These are phyloP conservation scores for Buceros bicornis DNA, from an alignment of 2,797 vertebrate species.

Conservation along the genomic window DNA sequence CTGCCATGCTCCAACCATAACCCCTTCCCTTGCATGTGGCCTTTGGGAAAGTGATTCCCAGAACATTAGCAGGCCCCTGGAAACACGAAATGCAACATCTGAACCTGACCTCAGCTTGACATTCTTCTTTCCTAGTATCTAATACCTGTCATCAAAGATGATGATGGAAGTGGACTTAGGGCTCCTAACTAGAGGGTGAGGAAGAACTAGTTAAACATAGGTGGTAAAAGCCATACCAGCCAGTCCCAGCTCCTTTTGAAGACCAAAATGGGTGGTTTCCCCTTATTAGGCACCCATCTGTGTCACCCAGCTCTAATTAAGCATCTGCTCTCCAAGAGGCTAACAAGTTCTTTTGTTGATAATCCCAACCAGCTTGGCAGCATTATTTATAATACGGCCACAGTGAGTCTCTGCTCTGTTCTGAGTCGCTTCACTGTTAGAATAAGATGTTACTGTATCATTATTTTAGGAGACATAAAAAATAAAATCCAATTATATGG, in stretches of 20 bases:
- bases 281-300: constrained; percentile 68
- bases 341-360: constrained; percentile 73
- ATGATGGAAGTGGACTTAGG: neutral
- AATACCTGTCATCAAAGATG: neutral
- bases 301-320: constrained; percentile 70
- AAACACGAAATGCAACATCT: neutral
- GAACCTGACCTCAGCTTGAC: neutral
- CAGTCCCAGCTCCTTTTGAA: neutral
- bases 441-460: constrained; percentile 63
- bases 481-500: constrained; percentile 70
- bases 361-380: constrained; percentile 71
- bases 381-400: constrained; percentile 62
- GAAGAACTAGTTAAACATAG: neutral
- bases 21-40: accelerated
- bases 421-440: neutral
- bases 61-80: neutral
- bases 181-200: neutral
- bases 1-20: neutral
- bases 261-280: constrained; percentile 9
- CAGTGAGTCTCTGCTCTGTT: neutral
- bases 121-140: neutral
- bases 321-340: constrained; percentile 73
- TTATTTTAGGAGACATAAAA: constrained; percentile 69
- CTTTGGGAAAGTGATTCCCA: neutral
- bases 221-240: neutral